Evolutionary conservation across 2,113 vertebrate species (phyloP).

Genomic region (Sprattus sprattus): DNA sequence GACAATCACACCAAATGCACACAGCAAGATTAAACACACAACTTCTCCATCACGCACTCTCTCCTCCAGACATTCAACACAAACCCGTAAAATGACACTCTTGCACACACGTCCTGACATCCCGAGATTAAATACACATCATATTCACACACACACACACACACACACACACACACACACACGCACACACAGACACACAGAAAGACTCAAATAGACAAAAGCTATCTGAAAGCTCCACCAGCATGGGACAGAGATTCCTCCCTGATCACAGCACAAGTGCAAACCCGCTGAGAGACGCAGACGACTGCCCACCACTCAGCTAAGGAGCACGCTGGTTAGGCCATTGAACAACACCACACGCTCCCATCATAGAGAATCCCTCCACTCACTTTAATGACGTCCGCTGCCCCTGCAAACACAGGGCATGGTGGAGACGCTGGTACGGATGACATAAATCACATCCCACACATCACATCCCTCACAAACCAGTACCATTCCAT

Average conservation of each 20-base stretch:
- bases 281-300: background rate
- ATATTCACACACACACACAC: background rate
- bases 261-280: background rate
- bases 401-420: too few species aligned
- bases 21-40: background rate
- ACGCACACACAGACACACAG: background rate
- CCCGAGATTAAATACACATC: background rate
- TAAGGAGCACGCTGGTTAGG: background rate
- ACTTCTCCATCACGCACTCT: background rate
- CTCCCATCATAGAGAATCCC: background rate
- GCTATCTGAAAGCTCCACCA: background rate
- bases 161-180: background rate
- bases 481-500: background rate
- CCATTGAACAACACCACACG: background rate
- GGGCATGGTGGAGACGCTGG: too few species aligned
- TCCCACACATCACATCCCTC: background rate
- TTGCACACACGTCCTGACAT: background rate
- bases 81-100: background rate
- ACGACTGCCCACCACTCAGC: background rate
- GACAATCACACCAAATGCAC: background rate
- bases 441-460: background rate
- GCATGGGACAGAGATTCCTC: background rate
- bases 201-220: background rate
- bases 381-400: background rate
- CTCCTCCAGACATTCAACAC: conserved; percentile 2